These are phyloP conservation scores for Eumeta japonica DNA, from an alignment of 1,140 invertebrate genomes.

Conservation along the genomic window DNA sequence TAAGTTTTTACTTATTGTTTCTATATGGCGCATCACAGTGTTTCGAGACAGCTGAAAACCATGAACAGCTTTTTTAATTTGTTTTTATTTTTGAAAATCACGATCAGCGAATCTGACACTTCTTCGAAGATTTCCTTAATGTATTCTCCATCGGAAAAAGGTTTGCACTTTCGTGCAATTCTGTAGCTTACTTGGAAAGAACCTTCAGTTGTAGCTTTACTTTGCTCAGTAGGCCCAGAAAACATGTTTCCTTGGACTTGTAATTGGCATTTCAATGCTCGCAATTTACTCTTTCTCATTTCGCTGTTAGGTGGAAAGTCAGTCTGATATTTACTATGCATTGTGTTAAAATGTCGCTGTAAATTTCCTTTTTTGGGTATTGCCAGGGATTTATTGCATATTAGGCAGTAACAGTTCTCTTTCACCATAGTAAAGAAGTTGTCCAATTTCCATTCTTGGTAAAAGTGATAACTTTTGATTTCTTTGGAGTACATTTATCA, in stretches of 20 bases:
- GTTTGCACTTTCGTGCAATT: conserved; percentile 21
- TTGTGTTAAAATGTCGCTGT: conserved; percentile 19
- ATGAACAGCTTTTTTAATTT: conserved; percentile 13
- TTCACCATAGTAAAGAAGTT: conserved; percentile 24
- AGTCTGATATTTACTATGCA: conserved; percentile 21
- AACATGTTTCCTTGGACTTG: conserved; percentile 19
- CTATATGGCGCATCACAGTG: conserved; percentile 14
- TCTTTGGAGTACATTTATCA: conserved; percentile 6
- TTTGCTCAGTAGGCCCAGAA: conserved; percentile 13
- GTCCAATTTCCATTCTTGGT: conserved; percentile 16
- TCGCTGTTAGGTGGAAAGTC: conserved; percentile 23
- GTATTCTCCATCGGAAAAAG: conserved; percentile 20
- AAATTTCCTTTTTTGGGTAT: conserved; percentile 20
- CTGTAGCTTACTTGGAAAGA: conserved; percentile 22
- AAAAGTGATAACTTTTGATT: conserved; percentile 13
- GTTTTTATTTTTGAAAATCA: conserved; percentile 15
- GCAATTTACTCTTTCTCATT: conserved; percentile 23
- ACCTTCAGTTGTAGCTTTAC: conserved; percentile 16
- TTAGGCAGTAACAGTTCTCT: conserved; percentile 21
- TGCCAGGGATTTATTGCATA: conserved; percentile 19
- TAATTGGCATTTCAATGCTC: conserved; percentile 16
- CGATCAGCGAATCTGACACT: conserved; percentile 12
- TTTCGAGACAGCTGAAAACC: conserved; percentile 7
- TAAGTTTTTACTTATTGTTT: conserved; percentile 15
- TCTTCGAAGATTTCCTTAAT: conserved; percentile 18